Conservation (phyloP, 2,888 invertebrate genomes). For the Poecilus cupreus region DNA sequence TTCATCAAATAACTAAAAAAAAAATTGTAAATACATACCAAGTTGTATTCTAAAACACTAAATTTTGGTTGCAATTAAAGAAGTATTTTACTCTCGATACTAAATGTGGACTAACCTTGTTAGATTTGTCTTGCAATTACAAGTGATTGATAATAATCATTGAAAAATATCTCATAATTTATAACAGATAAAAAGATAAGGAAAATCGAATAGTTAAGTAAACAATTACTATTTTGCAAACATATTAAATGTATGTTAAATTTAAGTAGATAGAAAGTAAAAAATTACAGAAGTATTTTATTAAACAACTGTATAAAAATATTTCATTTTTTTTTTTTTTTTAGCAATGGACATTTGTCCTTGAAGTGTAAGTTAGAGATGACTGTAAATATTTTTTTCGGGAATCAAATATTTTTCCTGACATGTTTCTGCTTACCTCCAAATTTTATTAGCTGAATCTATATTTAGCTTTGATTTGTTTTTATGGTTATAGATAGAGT, state of each 20-base stretch:
- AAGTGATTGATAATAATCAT: slow-evolving; percentile 22
- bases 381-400: slow-evolving; percentile 63
- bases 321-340: slow-evolving; percentile 67
- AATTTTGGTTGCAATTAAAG: too few relatives aligned
- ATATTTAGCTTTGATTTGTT: not conserved
- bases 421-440: slow-evolving; percentile 73
- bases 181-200: slow-evolving; percentile 7
- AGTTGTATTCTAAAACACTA: not conserved
- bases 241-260: too few relatives aligned
- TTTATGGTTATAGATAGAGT: not conserved
- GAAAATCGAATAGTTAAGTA: not conserved
- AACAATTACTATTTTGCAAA: not conserved
- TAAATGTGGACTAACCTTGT: not conserved
- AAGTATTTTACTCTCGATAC: not conserved
- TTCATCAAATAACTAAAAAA: not conserved
- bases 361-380: slow-evolving; percentile 72
- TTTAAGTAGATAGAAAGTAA: too few relatives aligned
- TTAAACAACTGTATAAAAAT: slow-evolving; percentile 4
- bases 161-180: not conserved
- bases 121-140: too few relatives aligned
- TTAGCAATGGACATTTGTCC: slow-evolving; percentile 81
- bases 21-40: not conserved
- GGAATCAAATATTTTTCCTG: slow-evolving; percentile 72
- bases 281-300: not conserved
- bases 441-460: slow-evolving; percentile 66